Evolutionary conservation across 2,113 vertebrate genomes (phyloP), one percentile per base, ranked within the genome.

Genomic region (Ahaetulla prasina): DNA sequence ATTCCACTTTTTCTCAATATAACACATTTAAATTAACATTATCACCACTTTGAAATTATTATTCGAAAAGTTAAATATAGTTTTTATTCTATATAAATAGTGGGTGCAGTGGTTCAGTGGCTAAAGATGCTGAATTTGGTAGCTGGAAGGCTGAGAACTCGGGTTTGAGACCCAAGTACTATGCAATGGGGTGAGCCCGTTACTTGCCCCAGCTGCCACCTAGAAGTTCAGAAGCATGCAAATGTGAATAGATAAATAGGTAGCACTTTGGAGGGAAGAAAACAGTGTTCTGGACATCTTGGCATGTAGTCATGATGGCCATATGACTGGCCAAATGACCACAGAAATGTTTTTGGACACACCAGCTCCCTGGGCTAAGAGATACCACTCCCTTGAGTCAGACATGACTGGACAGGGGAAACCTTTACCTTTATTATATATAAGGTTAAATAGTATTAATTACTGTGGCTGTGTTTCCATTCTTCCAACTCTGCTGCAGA

Each of bases 371-470:
- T 47, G 45, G 45, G 45, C 45, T 0, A 47, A 47, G 45, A 47
- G 7, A 47, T 0, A 47, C 45, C 45, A 47, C 5, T 47, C 45
- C 6, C 45, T 47, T 47, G 45, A 47, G 3, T 47, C 45, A 47
- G 45, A 47, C 45, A 47, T 47, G 45, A 8, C 45, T 47, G 45
- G 45, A 47, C 45, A 47, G 45, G 45, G 45, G 45, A 47, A 47
- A 47, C 4, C 5, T 47, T 47, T 47, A 47, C 45, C 45, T 63
- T 63, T 63, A 63, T n/a, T 30, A 2, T 8, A n/a, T 63, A n/a
- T 10, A n/a, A 14, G 60, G 89, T 92, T 95, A 95, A 94, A 54
- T 94, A 18, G 18, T 0, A 3, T 87, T 47, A 92, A 95, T 94
- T 3, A 0, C 0, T 12, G 60, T 88, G 55, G 52, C 35, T 91